Conservation (phyloP, 2,888 invertebrate species). For the Caenorhabditis sp. region DNA sequence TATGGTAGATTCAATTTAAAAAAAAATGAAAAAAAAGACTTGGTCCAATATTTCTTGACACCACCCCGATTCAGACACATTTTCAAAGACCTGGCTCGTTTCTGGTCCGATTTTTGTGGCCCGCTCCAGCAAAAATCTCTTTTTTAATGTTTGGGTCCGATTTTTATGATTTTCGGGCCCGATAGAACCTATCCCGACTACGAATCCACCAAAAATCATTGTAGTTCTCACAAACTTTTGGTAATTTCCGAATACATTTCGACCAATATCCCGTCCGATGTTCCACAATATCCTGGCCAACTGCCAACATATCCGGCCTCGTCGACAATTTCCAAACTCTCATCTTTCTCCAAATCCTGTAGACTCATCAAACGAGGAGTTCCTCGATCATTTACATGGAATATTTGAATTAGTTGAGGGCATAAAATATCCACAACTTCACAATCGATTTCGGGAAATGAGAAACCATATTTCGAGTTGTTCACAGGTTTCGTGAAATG, state of each 20-base stretch:
- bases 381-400: constrained; percentile 27
- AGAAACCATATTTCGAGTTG: constrained; percentile 15
- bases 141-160: too few species aligned
- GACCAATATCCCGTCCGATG: constrained; percentile 27
- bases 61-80: too few species aligned
- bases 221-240: too few species aligned
- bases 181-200: too few species aligned
- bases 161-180: too few species aligned
- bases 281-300: constrained; percentile 44
- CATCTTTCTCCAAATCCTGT: constrained; percentile 19
- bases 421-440: constrained; percentile 35
- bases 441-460: constrained; percentile 27
- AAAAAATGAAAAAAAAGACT: too few species aligned
- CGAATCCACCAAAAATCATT: too few species aligned
- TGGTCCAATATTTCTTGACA: too few species aligned
- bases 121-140: not conserved
- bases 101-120: too few species aligned
- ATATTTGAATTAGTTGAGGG: constrained; percentile 27
- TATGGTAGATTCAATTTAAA: too few species aligned
- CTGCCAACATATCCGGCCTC: constrained; percentile 32
- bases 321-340: constrained; percentile 28
- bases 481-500: not conserved
- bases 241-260: constrained; percentile 30
- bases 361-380: constrained; percentile 16
- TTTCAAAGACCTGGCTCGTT: too few species aligned